Base-by-base conservation (phyloP, 2,113 vertebrate genomes). In the Hydrolagus affinis region DNA sequence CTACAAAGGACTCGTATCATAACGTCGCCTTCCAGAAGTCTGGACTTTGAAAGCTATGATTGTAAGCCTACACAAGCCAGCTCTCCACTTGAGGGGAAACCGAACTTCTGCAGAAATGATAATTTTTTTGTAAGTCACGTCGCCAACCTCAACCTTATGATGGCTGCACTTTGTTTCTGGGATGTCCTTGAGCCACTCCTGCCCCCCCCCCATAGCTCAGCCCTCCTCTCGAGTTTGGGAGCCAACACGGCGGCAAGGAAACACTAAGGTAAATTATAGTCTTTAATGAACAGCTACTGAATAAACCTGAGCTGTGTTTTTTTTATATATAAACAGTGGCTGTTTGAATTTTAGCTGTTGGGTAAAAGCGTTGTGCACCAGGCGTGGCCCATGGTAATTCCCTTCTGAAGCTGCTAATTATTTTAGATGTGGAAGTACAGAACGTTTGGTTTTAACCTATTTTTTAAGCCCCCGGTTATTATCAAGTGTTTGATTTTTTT, bases 1-100 rank as follows among this genome's bases (percentile, higher is more conserved):
- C 60, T 64, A 19, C 44, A 83, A 64, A 23, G 7, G 30, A 83
- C n/a, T 83, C 60, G 64, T 66, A 83, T 75, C 32, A 19, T 68
- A 23, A 14, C 14, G 25, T 68, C 60, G 32, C 62, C 21, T 83
- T 68, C 78, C 62, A 83, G n/a, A 83, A 68, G 60, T 83, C 78
- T 64, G 78, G 78, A 83, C 25, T 83, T 83, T 68, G 78, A 68
- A 83, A 83, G 78, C 66, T 66, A 66, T n/a, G n/a, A n/a, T 66
- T 83, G 30, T 83, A 17, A 17, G 66, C 66, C 32, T 66, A 68
- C 32, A 21, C 1, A 30, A 21, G 15, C 56, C 30, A 68, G 25
- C 66, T 2, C 25, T 83, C 57, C 6, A 62, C 11, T 8, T 80
- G 78, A 66, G 62, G 78, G 0, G 25, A 66, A 21, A 83, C 62